Evolutionary conservation across 1,140 invertebrate species (phyloP).

Genomic region (Nixonia krombeini): DNA sequence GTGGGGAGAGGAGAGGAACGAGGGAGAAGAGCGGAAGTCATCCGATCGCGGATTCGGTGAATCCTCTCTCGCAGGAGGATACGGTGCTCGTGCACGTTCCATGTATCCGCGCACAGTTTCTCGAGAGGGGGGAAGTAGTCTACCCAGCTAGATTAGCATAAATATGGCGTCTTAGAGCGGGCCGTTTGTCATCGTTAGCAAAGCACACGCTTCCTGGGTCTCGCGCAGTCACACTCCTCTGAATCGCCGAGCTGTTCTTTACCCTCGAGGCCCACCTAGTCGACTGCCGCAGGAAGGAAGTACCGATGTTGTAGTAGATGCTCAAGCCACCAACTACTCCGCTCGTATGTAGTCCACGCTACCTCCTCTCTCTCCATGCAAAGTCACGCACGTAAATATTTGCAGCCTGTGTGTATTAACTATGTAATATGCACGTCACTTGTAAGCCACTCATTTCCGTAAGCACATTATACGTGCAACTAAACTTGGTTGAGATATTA

Average conservation of each 20-base stretch:
- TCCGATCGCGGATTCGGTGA: constrained; percentile 47
- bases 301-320: constrained; percentile 48
- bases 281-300: constrained; percentile 47
- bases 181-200: constrained; percentile 72
- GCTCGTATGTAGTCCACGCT: constrained; percentile 41
- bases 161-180: constrained; percentile 71
- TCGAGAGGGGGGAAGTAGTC: constrained; percentile 39
- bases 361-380: constrained; percentile 36
- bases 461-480: too few species aligned
- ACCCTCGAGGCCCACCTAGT: constrained; percentile 28
- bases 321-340: constrained; percentile 43
- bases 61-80: constrained; percentile 42
- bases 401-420: not conserved
- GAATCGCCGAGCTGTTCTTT: constrained; percentile 47
- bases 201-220: constrained; percentile 72
- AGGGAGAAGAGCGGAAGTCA: constrained; percentile 34
- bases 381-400: constrained; percentile 46
- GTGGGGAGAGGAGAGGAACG: constrained; percentile 1
- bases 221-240: constrained; percentile 64
- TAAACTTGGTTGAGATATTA: too few species aligned
- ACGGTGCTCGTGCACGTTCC: constrained; percentile 40
- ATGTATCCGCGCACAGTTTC: constrained; percentile 41
- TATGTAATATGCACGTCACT: not conserved
- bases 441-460: not conserved
- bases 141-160: constrained; percentile 68